Base-by-base conservation (phyloP, 1,140 invertebrate species). In the Neodiprion lecontei region DNA sequence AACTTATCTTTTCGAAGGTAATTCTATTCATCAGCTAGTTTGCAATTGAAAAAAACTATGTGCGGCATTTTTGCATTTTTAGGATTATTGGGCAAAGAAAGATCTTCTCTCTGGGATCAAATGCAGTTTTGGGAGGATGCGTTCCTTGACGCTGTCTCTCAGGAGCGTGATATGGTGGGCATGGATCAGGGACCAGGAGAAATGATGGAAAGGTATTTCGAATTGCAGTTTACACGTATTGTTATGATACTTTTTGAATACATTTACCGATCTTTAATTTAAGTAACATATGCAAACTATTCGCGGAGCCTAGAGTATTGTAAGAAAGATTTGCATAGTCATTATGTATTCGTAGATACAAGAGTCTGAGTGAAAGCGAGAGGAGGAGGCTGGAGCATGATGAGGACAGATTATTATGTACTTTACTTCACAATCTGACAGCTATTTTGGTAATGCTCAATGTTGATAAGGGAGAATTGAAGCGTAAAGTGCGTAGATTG, bases 111-210 rank as follows among this genome's bases (percentile, higher is more conserved):
- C n/a, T 99, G 98, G 98, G 98, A 99, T 87, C 96, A 99, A 89
- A 98, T 99, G 96, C 97, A 99, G 83, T 99, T 99, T 88, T 99
- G 99, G 98, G 98, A 99, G 88, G 98, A 99, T 87, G 96, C 96
- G 0, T 99, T 99, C 85, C 89, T 99, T 40, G 98, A 99, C 89
- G 97, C 98, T 0, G 98, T 99, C 1, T 98, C 98, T 69, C 98
- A 99, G 88, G 99, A 99, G 86, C 90, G 99, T 71, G 98, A 99
- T 85, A 97, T 99, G 91, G 97, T 99, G 76, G 99, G 99, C 72
- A 99, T 99, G 98, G 99, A 99, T 89, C 98, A 99, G 89, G 97
- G 98, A 69, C 96, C 98, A 7, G 93, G 95, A 48, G 98, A 99
- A 89, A 99, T 99, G 98, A 99, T 99, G 95, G 98, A 99, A 83